Conservation (phyloP, 2,113 vertebrate species). For the Helogale parvula region DNA sequence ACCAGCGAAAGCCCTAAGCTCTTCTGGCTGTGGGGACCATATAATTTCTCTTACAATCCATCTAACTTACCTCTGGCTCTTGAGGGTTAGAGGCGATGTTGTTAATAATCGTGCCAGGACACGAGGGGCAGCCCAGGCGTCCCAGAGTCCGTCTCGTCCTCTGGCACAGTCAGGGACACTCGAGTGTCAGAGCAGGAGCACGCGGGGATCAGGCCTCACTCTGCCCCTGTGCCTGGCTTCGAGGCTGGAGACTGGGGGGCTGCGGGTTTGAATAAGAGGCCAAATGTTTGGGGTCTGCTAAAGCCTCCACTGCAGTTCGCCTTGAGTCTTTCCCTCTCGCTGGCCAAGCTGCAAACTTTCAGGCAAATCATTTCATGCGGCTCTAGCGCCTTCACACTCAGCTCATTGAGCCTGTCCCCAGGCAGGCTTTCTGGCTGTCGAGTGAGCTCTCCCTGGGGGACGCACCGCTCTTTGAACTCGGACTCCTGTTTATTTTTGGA, state of each 20-base stretch:
- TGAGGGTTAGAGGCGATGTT: neutral
- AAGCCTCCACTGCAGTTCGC: neutral
- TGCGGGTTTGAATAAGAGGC: neutral
- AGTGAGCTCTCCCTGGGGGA: neutral
- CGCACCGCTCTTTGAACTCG: slow-evolving; percentile 54
- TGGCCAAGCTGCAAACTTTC: neutral
- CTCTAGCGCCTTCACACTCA: neutral
- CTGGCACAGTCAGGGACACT: neutral
- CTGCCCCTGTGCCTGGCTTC: accelerated
- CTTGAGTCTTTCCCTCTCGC: neutral
- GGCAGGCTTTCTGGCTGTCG: neutral
- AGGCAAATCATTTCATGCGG: neutral
- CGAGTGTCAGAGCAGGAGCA: neutral
- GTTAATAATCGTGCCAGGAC: neutral
- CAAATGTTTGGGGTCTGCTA: neutral
- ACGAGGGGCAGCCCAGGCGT: accelerated
- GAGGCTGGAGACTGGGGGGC: neutral
- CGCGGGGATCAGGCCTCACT: neutral
- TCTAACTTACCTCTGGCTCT: neutral
- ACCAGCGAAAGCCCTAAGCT: too few relatives aligned
- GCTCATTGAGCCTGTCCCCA: neutral
- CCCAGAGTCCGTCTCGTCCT: neutral
- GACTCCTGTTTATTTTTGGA: slow-evolving; percentile 63
- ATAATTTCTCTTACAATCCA: neutral
- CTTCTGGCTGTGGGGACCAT: neutral